phyloP scores from a whole-genome alignment of 2,888 invertebrate genomes.

The Mechanitis mazaeus region DNA sequence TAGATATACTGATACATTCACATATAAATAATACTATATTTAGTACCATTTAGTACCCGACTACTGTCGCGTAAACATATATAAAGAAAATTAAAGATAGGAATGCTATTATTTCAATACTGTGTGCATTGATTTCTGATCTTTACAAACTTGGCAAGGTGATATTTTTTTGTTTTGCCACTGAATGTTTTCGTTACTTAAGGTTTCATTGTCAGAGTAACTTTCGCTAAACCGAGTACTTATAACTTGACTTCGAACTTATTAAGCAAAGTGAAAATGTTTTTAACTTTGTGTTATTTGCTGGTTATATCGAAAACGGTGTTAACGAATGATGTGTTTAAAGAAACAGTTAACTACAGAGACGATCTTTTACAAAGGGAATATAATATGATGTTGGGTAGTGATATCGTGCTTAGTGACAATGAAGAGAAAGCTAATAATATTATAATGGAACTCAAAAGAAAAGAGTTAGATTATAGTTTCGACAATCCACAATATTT shows the following conservation, averaged over 20 bases:
- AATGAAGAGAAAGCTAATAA: slow-evolving; percentile 75
- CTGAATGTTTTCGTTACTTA: not conserved
- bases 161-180: not conserved
- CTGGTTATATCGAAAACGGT: slow-evolving; percentile 12
- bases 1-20: too few species aligned
- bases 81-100: too few species aligned
- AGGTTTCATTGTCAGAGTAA: not conserved
- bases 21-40: too few species aligned
- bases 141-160: not conserved
- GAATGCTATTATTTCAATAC: too few species aligned
- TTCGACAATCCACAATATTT: slow-evolving; percentile 69
- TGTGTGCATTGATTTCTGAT: not conserved
- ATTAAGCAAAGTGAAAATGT: slow-evolving; percentile 36
- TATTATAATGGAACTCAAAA: slow-evolving; percentile 77
- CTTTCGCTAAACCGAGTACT: not conserved
- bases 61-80: too few species aligned
- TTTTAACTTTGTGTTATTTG: slow-evolving; percentile 32
- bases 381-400: slow-evolving; percentile 68
- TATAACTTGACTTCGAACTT: slow-evolving; percentile 23
- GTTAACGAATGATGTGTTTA: slow-evolving; percentile 25
- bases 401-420: slow-evolving; percentile 64
- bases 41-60: too few species aligned
- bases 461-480: slow-evolving; percentile 66
- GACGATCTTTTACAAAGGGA: slow-evolving; percentile 68
- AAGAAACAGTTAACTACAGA: slow-evolving; percentile 47